Base-by-base conservation (phyloP, 2,888 invertebrate species). In the Clunio marinus region DNA sequence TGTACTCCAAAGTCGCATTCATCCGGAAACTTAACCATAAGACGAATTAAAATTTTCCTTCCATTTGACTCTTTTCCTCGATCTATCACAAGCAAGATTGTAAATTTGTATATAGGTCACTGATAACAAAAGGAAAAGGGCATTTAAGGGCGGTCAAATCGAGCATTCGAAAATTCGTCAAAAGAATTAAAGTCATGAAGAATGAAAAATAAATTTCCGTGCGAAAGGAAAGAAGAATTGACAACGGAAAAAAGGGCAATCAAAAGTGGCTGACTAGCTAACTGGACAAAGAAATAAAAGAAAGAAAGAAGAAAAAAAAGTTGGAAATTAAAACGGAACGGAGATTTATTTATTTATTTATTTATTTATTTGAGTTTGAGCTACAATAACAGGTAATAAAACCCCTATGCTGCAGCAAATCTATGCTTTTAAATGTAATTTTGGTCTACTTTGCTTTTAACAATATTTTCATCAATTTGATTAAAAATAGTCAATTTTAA, bases 251-350 rank as follows among this genome's bases (percentile, higher is more conserved):
- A 57, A 57, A 57, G 15, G 57, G 57, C 57, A 57, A 57, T 57
- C 27, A 57, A 27, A 20, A 51, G n/a, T 32, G 32, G 32, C 4
- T 10, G 32, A 32, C 10, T 32, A n/a, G n/a, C n/a, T n/a, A n/a
- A 51, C 2, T 22, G 51, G 51, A 51, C 51, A 51, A 17, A 51
- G 7, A n/a, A n/a, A n/a, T n/a, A n/a, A n/a, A n/a, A n/a, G n/a
- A n/a, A n/a, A 13, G 35, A 13, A 32, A 32, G 35, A 32, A 32
- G 35, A 5, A 13, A 45, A 15, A 27, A 55, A 27, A 57, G 57
- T 57, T 57, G 57, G 57, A 57, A 57, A 57, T 57, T 57, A 57
- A 57, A 57, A 25, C 25, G 57, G 57, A 57, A 27, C n/a, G 22
- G 15, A 57, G 57, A 57, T 57, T n/a, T n/a, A n/a, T n/a, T n/a